Evolutionary conservation across 2,113 vertebrate genomes (phyloP), one percentile per base, ranked within the genome.

Genomic region (Poicephalus gulielmi): DNA sequence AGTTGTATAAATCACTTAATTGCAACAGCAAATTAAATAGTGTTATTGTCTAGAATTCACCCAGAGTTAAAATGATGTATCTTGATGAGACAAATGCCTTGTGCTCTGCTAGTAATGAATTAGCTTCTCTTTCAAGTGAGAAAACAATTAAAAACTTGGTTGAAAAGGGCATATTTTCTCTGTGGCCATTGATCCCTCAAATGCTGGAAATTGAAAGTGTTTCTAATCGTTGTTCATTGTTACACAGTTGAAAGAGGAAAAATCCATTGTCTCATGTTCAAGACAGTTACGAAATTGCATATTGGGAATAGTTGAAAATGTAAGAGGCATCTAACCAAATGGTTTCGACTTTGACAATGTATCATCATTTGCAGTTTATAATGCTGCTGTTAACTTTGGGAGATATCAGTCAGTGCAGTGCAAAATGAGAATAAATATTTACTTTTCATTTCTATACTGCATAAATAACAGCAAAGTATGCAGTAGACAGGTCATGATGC

Each of bases 91-190:
- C 87, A 95, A 95, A 97, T 90, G 85, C 87, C 44, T 90, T 93
- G 75, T 94, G 87, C 5, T 4, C 75, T 63, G 70, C 84, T 63
- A 49, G 75, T 92, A 97, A 96, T 96, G 94, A 94, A 97, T 96
- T 96, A 95, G 82, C 41, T 96, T 63, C 82, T 93, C 84, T 96
- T 96, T 95, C 92, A 94, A 96, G 93, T 96, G 93, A 94, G 93
- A 95, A 93, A 96, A 97, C 93, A 96, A 96, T 96, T 97, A 96
- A 94, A 96, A 96, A 95, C 67, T 95, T 90, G 63, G 93, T 93
- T 96, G 92, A 93, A 94, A 95, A 90, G 93, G 94, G 81, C 93
- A 87, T 95, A 94, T 95, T 97, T 96, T 96, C 83, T 95, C 89
- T 82, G 89, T 96, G 89, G 83, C 84, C 93, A 89, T 87, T 95